These are phyloP conservation scores for Drosophila lacteicornis DNA, from an alignment of 1,140 invertebrate genomes.

Conservation along the genomic window DNA sequence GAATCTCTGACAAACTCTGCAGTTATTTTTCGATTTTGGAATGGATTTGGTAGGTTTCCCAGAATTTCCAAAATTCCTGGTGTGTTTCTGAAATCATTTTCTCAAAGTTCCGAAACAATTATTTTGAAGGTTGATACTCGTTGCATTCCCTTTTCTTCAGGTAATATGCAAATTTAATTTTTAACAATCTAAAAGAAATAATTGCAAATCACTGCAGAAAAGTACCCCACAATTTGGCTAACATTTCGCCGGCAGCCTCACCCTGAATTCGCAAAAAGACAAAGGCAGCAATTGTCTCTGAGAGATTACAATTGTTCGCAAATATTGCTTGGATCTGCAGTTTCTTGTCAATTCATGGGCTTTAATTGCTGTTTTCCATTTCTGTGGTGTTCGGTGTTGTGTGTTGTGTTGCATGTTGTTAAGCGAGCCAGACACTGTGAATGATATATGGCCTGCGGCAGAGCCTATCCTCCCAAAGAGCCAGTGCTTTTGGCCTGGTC, in stretches of 20 bases:
- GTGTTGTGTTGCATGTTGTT: slow-evolving; percentile 21
- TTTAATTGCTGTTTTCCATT: slow-evolving; percentile 68
- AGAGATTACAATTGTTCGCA: slow-evolving; percentile 46
- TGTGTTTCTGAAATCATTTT: not conserved
- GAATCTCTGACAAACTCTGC: too few relatives aligned
- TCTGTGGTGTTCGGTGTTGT: slow-evolving; percentile 21
- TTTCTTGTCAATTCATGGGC: slow-evolving; percentile 79
- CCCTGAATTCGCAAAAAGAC: slow-evolving; percentile 52
- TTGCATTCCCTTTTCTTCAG: slow-evolving; percentile 5
- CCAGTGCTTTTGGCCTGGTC: slow-evolving; percentile 60
- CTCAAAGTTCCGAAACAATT: slow-evolving; percentile 5
- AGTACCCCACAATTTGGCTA: slow-evolving; percentile 57
- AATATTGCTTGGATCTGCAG: slow-evolving; percentile 57
- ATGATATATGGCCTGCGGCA: slow-evolving; percentile 77
- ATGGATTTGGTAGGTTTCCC: too few relatives aligned
- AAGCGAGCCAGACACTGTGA: slow-evolving; percentile 44
- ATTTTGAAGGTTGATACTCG: slow-evolving; percentile 4
- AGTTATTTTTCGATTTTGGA: not conserved
- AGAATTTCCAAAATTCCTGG: not conserved
- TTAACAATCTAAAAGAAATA: slow-evolving; percentile 30
- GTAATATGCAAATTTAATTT: slow-evolving; percentile 26
- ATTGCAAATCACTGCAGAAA: slow-evolving; percentile 59
- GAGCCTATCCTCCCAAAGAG: slow-evolving; percentile 30
- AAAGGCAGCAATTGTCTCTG: slow-evolving; percentile 48
- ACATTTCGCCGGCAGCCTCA: slow-evolving; percentile 63